A percentile compares a stretch with the other conserved stretches of the same genome.
phyloP scores from a whole-genome alignment of 2,113 vertebrate species.

The Anguilla rostrata region DNA sequence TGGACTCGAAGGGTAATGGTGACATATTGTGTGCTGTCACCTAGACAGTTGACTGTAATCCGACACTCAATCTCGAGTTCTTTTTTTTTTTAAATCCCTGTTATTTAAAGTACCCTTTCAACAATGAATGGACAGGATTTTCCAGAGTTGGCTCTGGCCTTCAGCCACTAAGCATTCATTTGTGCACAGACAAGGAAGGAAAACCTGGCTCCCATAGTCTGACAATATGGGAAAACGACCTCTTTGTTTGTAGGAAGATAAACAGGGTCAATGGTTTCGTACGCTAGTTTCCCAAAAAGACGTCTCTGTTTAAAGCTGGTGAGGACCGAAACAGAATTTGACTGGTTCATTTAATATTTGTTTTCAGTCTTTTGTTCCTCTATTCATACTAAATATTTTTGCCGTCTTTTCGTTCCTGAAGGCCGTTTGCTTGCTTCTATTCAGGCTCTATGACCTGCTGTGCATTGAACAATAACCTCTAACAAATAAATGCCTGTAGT shows the following conservation, averaged over 20 bases:
- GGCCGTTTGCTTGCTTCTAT: too few relatives aligned
- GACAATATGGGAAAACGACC: not conserved
- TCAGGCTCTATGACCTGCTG: too few relatives aligned
- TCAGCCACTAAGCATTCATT: not conserved
- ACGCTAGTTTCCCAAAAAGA: not conserved
- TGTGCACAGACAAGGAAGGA: not conserved
- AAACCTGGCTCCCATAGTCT: not conserved
- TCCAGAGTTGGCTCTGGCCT: not conserved
- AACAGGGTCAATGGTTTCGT: not conserved
- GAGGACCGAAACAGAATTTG: too few relatives aligned
- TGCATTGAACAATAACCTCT: too few relatives aligned
- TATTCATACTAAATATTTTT: too few relatives aligned
- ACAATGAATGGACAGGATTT: not conserved
- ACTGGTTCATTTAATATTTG: too few relatives aligned
- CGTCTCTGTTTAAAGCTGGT: not conserved
- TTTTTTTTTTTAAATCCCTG: not conserved
- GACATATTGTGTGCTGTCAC: not conserved
- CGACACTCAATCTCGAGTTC: not conserved
- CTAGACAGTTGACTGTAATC: not conserved
- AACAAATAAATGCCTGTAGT: too few relatives aligned
- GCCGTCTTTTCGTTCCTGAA: too few relatives aligned
- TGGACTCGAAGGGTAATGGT: not conserved
- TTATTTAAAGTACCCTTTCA: not conserved
- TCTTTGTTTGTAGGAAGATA: not conserved
- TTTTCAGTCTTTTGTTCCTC: too few relatives aligned